These are phyloP conservation scores for Strigamia maritima DNA, from an alignment of 2,888 invertebrate species.

Conservation along the genomic window DNA sequence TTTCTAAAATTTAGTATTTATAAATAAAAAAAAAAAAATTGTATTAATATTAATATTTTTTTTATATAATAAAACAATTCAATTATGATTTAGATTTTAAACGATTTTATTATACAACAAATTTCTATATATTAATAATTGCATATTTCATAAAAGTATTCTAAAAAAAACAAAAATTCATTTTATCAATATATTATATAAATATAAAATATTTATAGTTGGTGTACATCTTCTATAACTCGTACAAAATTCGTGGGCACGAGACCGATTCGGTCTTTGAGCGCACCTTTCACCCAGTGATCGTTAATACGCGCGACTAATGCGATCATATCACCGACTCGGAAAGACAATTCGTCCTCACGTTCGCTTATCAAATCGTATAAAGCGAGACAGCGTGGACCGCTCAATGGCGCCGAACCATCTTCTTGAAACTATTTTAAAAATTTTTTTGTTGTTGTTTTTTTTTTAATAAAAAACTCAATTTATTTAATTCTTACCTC, in stretches of 20 bases:
- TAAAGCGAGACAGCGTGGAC: conserved; percentile 59
- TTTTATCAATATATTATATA: too few relatives aligned
- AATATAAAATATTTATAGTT: neutral
- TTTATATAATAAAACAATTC: neutral
- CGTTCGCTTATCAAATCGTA: conserved; percentile 68
- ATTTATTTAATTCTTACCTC: conserved; percentile 22
- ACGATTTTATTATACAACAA: neutral
- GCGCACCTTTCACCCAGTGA: conserved; percentile 75
- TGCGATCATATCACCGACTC: conserved; percentile 62
- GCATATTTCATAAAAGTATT: neutral
- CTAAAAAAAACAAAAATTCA: neutral
- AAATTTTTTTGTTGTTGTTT: neutral
- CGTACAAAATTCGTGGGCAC: conserved; percentile 74
- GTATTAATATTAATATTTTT: too few relatives aligned
- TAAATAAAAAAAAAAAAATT: too few relatives aligned
- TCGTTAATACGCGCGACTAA: conserved; percentile 67
- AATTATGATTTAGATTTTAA: too few relatives aligned
- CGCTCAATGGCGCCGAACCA: conserved; percentile 50
- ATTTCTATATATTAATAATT: neutral
- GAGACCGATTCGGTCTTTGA: conserved; percentile 65
- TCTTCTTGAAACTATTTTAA: conserved; percentile 31
- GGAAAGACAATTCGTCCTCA: conserved; percentile 59
- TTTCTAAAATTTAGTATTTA: neutral
- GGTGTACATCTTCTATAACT: conserved; percentile 31
- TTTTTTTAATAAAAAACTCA: neutral